Conservation (phyloP, 1,140 invertebrate genomes). For the Himalopsyche phryganea region DNA sequence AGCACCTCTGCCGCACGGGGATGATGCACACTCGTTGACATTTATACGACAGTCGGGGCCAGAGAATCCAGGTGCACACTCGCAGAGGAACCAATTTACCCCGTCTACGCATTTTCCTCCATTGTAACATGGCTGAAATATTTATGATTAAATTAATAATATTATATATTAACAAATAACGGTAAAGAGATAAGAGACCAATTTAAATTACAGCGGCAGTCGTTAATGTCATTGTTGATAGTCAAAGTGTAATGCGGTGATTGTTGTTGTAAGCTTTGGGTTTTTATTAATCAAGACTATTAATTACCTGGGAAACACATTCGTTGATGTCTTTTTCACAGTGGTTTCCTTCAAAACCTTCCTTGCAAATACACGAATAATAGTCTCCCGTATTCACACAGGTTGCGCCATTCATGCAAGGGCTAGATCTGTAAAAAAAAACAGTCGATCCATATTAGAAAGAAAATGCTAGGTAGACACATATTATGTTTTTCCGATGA, state of each 20-base stretch:
- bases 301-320: slow-evolving; percentile 46
- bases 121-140: slow-evolving; percentile 63
- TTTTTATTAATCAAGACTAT: too few species aligned
- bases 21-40: slow-evolving; percentile 72
- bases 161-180: too few species aligned
- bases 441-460: too few species aligned
- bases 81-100: slow-evolving; percentile 71
- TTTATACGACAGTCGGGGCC: slow-evolving; percentile 73
- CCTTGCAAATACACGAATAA: slow-evolving; percentile 66
- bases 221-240: too few species aligned
- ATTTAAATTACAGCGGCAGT: too few species aligned
- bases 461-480: too few species aligned
- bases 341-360: slow-evolving; percentile 61
- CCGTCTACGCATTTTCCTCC: slow-evolving; percentile 78
- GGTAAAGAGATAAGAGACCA: too few species aligned
- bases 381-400: slow-evolving; percentile 70
- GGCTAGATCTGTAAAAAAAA: slow-evolving; percentile 46
- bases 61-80: slow-evolving; percentile 75
- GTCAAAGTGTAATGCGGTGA: too few species aligned
- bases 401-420: slow-evolving; percentile 72
- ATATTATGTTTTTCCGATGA: too few species aligned
- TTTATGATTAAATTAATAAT: too few species aligned
- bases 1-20: slow-evolving; percentile 81
- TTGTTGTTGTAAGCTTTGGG: too few species aligned
- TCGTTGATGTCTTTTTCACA: slow-evolving; percentile 66